phyloP scores from a whole-genome alignment of 2,113 vertebrate species.

The Hippocampus guttulatus region DNA sequence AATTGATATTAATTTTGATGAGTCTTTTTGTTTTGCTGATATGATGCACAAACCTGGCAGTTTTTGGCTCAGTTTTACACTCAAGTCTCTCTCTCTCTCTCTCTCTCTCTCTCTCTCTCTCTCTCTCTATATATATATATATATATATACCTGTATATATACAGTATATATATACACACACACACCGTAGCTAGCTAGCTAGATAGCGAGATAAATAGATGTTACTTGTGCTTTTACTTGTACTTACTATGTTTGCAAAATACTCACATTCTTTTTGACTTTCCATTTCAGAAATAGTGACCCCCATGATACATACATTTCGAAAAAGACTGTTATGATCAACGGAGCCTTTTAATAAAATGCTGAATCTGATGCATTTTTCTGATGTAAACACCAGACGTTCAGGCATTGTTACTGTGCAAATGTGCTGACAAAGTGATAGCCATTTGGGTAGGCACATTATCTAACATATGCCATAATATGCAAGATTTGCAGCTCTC shows the following conservation, averaged over 20 bases:
- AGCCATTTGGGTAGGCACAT: conserved; percentile 18
- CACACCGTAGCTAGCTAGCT: too few relatives aligned
- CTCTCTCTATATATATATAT: too few relatives aligned
- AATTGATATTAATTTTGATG: too few relatives aligned
- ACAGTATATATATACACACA: too few relatives aligned
- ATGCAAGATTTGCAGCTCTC: conserved; percentile 11
- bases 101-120: too few relatives aligned
- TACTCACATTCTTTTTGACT: conserved; percentile 33
- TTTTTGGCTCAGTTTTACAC: too few relatives aligned
- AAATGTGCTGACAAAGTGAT: background rate
- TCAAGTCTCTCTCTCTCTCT: too few relatives aligned
- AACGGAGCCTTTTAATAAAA: background rate
- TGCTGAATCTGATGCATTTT: conserved; percentile 18
- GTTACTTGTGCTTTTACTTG: too few relatives aligned
- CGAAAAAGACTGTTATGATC: conserved; percentile 6
- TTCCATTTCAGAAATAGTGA: conserved; percentile 36
- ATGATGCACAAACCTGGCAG: too few relatives aligned
- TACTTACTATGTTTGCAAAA: conserved; percentile 41
- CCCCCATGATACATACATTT: conserved; percentile 11
- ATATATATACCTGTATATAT: too few relatives aligned
- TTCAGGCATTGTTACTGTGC: conserved; percentile 22
- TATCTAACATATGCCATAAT: background rate
- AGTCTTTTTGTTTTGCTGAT: too few relatives aligned
- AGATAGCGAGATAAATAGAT: too few relatives aligned
- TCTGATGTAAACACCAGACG: conserved; percentile 14